Base-by-base conservation (phyloP, 2,113 vertebrate genomes). In the Haplotaxodon microlepis region DNA sequence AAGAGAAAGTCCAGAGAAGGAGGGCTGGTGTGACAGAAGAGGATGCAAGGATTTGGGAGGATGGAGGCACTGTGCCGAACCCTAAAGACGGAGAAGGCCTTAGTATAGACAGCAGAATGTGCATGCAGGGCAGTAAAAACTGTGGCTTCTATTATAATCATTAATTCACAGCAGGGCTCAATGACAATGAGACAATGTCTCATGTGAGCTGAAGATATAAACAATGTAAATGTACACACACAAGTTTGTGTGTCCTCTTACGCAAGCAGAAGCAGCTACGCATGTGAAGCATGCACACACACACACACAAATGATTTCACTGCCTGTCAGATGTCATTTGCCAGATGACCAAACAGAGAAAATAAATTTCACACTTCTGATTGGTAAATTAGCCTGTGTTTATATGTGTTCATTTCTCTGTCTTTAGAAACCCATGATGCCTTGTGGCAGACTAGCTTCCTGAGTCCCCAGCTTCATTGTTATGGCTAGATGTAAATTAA, bases 251-350 rank as follows among this genome's bases (percentile, higher is more conserved):
- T 66, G 9, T 34, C 34, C 79, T 73, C 61, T 85, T 86, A 83
- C 66, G 80, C 84, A 92, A 76, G 42, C 27, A 51, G n/a, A 78
- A 61, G 53, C 71, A 84, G 42, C 81, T 16, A 59, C 21, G 6
- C 54, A 56, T 56, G 11, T 56, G 54, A 56, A 56, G 6, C 21
- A 4, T 4, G 6, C 53, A 2, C 51, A 4, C 11, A 24, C 53
- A 7, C 53, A 51, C 17, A 5, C 51, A 36, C 31, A 83, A 5
- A 54, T 17, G 76, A 76, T 91, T 90, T 86, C 86, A 38, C 85
- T 82, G 85, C 92, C 84, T 92, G 90, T 92, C 94, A 90, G 85
- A 92, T 89, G 87, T 81, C 73, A 91, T 95, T 93, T 93, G 53
- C 76, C 90, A 91, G 85, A 87, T 88, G 87, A 90, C 84, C 84